phyloP scores from a whole-genome alignment of 2,888 invertebrate species.

The Rhagonycha fulva region DNA sequence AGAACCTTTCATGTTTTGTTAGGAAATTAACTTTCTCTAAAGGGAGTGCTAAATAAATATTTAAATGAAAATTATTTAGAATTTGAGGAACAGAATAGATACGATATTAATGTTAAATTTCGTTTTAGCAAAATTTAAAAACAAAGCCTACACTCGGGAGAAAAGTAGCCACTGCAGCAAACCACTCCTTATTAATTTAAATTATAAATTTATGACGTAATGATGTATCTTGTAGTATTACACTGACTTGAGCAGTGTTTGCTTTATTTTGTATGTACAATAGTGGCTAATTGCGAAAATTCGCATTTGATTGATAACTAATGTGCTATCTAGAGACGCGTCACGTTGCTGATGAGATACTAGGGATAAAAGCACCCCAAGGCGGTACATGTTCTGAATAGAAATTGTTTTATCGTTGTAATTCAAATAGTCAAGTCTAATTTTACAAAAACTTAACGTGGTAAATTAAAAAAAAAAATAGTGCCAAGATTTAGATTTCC shows the following conservation, averaged over 20 bases:
- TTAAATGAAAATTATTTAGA: not conserved
- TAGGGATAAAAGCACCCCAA: not conserved
- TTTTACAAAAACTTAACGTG: not conserved
- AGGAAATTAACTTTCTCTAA: not conserved
- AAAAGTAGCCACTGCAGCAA: not conserved
- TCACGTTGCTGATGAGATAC: not conserved
- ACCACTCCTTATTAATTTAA: not conserved
- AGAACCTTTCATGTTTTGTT: not conserved
- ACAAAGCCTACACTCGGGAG: not conserved
- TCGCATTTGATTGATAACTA: not conserved
- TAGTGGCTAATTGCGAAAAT: not conserved
- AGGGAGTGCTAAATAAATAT: not conserved
- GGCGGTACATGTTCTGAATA: not conserved
- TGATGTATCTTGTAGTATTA: not conserved
- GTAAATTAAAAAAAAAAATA: too few species aligned
- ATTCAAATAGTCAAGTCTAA: not conserved
- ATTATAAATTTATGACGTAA: not conserved
- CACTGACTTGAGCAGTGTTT: not conserved
- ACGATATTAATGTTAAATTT: not conserved
- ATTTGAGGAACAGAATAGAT: not conserved
- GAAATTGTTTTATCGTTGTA: not conserved
- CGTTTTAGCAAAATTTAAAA: not conserved
- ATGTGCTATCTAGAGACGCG: not conserved
- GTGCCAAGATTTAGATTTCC: constrained; percentile 27
- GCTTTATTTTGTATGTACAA: not conserved